Evolutionary conservation across 2,113 vertebrate species (phyloP), one percentile per base, ranked within the genome.

Genomic region (Sinocyclocheilus rhinocerous): DNA sequence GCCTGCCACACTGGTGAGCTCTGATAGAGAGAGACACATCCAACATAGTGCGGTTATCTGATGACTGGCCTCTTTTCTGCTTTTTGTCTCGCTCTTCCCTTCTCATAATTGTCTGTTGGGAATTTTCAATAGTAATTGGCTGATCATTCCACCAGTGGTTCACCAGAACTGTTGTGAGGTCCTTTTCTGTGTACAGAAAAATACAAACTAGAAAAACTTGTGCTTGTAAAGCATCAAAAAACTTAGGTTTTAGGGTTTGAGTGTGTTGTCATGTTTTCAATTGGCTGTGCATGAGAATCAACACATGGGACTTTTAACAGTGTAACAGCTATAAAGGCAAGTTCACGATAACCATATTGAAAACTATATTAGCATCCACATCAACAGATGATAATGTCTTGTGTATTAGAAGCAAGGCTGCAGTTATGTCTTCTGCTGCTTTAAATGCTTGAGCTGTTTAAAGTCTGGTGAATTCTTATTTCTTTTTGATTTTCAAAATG

Each of bases 21-120:
- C 90, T 93, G 92, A 94, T 94, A 85, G 87, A 91, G 90, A 85
- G 87, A 90, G 94, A 94, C 92, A 91, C 88, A 52, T 91, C 93
- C 92, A 93, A 92, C 89, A 42, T 42, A 92, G 86, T 93, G 93
- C 29, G 93, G 93, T 94, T 93, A 92, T 93, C 89, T 90, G 89
- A 93, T 87, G 89, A 89, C 86, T 87, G 86, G 89, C 36, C 57
- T 89, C 90, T 52, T 89, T 57, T 48, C 67, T 70, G 22, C 80
- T 63, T n/a, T 79, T 50, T 76, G 20, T 81, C 29, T 70, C 2
- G 42, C 83, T 87, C 29, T 86, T 73, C 36, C 61, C 16, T 76
- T 85, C 52, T 76, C 85, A 85, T 82, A 69, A 88, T 80, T 83
- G 86, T 42, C 22, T 79, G 65, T 69, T 63, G 65, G 87, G 50